These are phyloP conservation scores for Scaptodrosophila latifasciaeformis DNA, from an alignment of 2,888 invertebrate genomes.

Conservation along the genomic window DNA sequence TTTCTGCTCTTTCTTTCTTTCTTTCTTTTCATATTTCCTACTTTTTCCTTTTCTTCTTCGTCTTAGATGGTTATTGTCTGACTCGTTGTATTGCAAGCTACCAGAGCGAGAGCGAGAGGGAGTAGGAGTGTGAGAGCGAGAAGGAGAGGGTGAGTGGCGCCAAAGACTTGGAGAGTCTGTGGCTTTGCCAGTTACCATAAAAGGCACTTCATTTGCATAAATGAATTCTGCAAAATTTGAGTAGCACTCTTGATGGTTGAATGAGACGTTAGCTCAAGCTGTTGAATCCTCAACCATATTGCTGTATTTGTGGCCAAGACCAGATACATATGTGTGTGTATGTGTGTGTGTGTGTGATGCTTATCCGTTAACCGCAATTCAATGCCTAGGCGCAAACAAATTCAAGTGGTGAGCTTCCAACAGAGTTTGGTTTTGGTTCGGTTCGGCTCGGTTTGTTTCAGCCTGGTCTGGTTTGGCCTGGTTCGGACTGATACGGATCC, in stretches of 20 bases:
- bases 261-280: conserved; percentile 14
- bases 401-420: conserved; percentile 49
- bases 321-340: conserved; percentile 11
- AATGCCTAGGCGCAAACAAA: conserved; percentile 56
- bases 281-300: conserved; percentile 17
- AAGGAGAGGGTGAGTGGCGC: too few relatives aligned
- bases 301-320: too few relatives aligned
- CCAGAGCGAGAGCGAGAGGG: too few relatives aligned
- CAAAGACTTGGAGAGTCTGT: too few relatives aligned
- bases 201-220: conserved; percentile 68
- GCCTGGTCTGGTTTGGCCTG: too few relatives aligned
- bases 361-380: conserved; percentile 59
- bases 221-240: conserved; percentile 65
- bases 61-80: neutral
- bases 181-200: conserved; percentile 33
- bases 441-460: neutral
- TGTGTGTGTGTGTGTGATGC: conserved; percentile 4
- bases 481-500: too few relatives aligned
- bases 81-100: neutral
- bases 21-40: neutral
- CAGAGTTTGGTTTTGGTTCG: conserved; percentile 2
- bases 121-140: too few relatives aligned
- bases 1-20: conserved; percentile 8
- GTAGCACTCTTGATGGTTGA: conserved; percentile 46
- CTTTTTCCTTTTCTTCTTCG: neutral